Conservation (phyloP, 2,888 invertebrate genomes). For the Phorcus lineatus region DNA sequence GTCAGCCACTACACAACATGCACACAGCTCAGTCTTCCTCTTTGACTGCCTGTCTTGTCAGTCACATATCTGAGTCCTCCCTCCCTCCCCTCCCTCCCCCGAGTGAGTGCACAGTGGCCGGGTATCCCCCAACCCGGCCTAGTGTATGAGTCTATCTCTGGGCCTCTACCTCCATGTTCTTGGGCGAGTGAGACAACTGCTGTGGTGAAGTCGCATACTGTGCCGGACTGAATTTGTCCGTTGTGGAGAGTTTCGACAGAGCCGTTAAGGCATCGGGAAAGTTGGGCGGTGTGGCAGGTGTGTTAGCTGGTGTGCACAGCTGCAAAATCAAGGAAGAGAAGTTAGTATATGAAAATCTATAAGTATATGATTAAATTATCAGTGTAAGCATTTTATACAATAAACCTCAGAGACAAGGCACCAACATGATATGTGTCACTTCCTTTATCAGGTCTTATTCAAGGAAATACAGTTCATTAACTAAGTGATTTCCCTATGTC, state of each 20-base stretch:
- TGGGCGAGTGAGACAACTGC: slow-evolving; percentile 68
- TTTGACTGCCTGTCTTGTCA: background rate
- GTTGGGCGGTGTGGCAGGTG: slow-evolving; percentile 94
- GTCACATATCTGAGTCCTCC: background rate
- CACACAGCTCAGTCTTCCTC: slow-evolving; percentile 7
- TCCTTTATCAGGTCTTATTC: too few species aligned
- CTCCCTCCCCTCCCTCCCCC: too few species aligned
- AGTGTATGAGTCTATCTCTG: slow-evolving; percentile 42
- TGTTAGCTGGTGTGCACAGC: slow-evolving; percentile 94
- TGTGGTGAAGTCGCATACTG: slow-evolving; percentile 63
- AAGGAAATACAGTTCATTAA: too few species aligned
- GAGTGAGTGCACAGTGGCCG: too few species aligned
- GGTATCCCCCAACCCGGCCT: too few species aligned
- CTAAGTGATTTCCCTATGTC: too few species aligned
- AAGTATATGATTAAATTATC: too few species aligned
- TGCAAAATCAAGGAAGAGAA: slow-evolving; percentile 72
- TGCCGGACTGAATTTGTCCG: slow-evolving; percentile 74
- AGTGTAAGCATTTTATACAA: too few species aligned
- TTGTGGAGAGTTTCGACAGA: slow-evolving; percentile 90
- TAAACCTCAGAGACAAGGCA: too few species aligned
- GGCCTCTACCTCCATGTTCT: slow-evolving; percentile 65
- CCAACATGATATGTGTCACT: too few species aligned
- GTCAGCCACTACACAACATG: slow-evolving; percentile 8
- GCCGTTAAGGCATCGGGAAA: slow-evolving; percentile 93
- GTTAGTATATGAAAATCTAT: background rate